These are phyloP conservation scores for Gari tellinella DNA, from an alignment of 2,888 invertebrate species.

Conservation along the genomic window DNA sequence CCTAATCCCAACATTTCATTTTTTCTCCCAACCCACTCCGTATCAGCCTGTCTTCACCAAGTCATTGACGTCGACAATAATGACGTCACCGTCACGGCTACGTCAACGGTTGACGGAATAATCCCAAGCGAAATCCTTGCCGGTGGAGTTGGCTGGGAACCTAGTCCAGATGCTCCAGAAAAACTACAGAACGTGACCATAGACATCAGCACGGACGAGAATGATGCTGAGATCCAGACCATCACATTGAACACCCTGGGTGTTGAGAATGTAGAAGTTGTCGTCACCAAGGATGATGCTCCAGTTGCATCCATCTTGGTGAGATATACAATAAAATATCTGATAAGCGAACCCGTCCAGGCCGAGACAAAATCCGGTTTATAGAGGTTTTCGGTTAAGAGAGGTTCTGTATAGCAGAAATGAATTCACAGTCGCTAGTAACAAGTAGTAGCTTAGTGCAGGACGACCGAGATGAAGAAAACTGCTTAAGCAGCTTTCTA, in stretches of 20 bases:
- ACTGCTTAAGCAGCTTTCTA: too few species aligned
- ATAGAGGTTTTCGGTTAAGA: too few species aligned
- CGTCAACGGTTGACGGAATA: conserved; percentile 9
- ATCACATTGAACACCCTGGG: conserved; percentile 7
- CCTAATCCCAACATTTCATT: too few species aligned
- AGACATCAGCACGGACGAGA: conserved; percentile 11
- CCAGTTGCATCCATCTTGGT: not conserved
- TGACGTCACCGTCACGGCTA: conserved; percentile 22
- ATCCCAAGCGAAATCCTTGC: conserved; percentile 7
- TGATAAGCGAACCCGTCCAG: too few species aligned
- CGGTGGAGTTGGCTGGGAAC: conserved; percentile 18
- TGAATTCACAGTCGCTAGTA: too few species aligned
- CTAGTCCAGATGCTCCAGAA: conserved; percentile 9
- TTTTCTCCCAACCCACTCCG: not conserved
- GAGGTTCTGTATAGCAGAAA: too few species aligned
- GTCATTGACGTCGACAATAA: conserved; percentile 15
- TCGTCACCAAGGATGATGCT: not conserved
- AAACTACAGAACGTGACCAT: conserved; percentile 17
- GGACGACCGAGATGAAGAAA: too few species aligned
- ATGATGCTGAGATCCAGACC: conserved; percentile 8
- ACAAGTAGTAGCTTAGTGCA: too few species aligned
- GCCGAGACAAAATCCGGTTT: too few species aligned
- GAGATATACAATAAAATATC: not conserved
- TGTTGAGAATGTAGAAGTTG: conserved; percentile 7
- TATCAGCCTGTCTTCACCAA: conserved; percentile 12